Evolutionary conservation across 2,797 vertebrate species (phyloP), one percentile per base, ranked within the genome.

Genomic region (Lophotriccus pileatus): DNA sequence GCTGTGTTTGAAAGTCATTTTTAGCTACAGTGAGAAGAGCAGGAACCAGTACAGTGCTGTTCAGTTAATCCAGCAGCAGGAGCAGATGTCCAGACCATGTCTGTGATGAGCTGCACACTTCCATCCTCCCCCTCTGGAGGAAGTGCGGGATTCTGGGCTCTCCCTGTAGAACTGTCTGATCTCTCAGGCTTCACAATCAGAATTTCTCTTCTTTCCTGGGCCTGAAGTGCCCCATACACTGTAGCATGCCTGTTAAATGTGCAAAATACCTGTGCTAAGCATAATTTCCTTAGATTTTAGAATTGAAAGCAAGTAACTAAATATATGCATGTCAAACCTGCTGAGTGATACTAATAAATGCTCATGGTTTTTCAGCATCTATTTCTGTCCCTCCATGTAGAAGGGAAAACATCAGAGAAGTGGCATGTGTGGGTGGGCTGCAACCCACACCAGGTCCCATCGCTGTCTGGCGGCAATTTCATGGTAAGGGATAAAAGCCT

Each of bases 1-100:
- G 53, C 91, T 70, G 47, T 72, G 91, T 68, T 86, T 86, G 63
- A 77, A 91, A 93, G 85, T 66, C 1, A 91, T 91, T 95, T 91
- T 94, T 91, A 94, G 83, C 55, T 30, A 8, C 22, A 12, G 34
- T 36, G 79, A 73, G 94, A 59, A 20, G 37, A 69, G 43, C 43
- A 10, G 1, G 39, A 81, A 64, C 76, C 60, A 19, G 58, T 80
- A 36, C 53, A 75, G 47, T 20, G 69, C 76, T 63, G 55, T 67
- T 85, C 67, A 49, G 76, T 70, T 84, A 76, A 90, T 92, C 39
- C 50, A 78, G 73, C 74, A 50, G 58, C 84, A 67, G 58, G 56
- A 84, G 76, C 53, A 80, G 84, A n/a, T 70, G 67, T 86, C 84
- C 66, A 39, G 39, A 58, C 59, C 8, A 3, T 37, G 55, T 46